A percentile compares a stretch with the other conserved stretches of the same genome.
Conservation (phyloP, 2,113 vertebrate species). For the Parotia lawesii region DNA sequence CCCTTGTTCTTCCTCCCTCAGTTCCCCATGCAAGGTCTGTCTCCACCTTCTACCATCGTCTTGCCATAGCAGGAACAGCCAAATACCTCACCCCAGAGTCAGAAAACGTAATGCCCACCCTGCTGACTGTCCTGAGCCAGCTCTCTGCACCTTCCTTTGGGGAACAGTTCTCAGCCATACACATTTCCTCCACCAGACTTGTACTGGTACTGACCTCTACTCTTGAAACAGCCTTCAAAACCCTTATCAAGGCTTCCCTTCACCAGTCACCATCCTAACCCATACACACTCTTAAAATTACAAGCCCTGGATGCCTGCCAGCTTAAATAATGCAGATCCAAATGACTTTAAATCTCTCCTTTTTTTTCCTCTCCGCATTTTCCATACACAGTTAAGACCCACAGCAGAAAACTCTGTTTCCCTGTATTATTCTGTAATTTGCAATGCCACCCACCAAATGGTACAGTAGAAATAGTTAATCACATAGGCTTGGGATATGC, state of each 20-base stretch:
- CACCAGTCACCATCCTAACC: not conserved
- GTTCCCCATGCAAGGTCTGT: not conserved
- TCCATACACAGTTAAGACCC: not conserved
- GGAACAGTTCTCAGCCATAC: not conserved
- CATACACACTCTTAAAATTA: not conserved
- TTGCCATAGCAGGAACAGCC: not conserved
- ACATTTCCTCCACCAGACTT: not conserved
- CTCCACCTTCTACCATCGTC: not conserved
- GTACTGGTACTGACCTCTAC: not conserved
- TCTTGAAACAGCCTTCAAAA: not conserved
- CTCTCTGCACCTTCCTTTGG: not conserved
- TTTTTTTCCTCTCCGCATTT: not conserved
- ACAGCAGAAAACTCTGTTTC: not conserved
- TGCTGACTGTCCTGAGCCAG: not conserved
- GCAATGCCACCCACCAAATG: slow-evolving; percentile 9
- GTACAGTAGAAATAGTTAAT: slow-evolving; percentile 25
- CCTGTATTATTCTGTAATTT: not conserved
- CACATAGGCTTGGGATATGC: not conserved
- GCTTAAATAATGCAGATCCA: not conserved
- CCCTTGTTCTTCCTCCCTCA: not conserved
- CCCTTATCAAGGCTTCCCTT: not conserved
- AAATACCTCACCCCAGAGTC: not conserved
- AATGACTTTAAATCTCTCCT: not conserved
- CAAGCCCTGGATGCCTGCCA: not conserved
- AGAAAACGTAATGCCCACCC: not conserved